Base-by-base conservation (phyloP, 2,888 invertebrate genomes). In the Hyles lineata region DNA sequence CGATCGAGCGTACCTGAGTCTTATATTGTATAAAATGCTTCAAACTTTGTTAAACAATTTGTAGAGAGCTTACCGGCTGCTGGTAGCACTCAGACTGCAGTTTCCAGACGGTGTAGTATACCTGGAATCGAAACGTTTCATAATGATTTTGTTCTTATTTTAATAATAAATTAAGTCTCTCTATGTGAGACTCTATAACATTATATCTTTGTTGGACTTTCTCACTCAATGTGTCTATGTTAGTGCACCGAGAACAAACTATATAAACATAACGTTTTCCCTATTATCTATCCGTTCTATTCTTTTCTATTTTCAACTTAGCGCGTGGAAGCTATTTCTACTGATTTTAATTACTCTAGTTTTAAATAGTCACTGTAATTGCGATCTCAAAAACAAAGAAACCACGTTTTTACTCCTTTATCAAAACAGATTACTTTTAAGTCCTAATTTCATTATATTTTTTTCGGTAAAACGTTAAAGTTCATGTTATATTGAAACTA, bases 21-120 rank as follows among this genome's bases (percentile, higher is more conserved):
- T 63, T 63, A 35, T 62, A 63, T 23, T 61, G 60, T 60, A 29
- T 61, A 17, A 32, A 62, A 19, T 19, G 63, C 63, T 63, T 63
- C 63, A 63, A 63, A 63, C n/a, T 63, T 60, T 17, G 25, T 25
- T 29, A 11, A 25, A 60, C 21, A 63, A n/a, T 35, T n/a, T 35
- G 63, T 11, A n/a, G n/a, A 63, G 35, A n/a, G 35, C 35, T 32
- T 63, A 19, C 19, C 63, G 8, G 63, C 63, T 35, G 6, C 32
- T 62, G 6, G 63, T n/a, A 32, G 19, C 32, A 62, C 62, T 35
- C 63, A 35, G 35, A 35, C 35, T 35, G 63, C 60, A 61, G 60
- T 63, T 63, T n/a, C n/a, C 19, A 63, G 19, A 35, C 6, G 60
- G 6, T n/a, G 63, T 35, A n/a, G 21, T n/a, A 0, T 63, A 32